Percentiles rank a stretch among this genome's conserved stretches.
These are phyloP conservation scores for Philaethria dido DNA, from an alignment of 2,888 invertebrate species.

Conservation along the genomic window DNA sequence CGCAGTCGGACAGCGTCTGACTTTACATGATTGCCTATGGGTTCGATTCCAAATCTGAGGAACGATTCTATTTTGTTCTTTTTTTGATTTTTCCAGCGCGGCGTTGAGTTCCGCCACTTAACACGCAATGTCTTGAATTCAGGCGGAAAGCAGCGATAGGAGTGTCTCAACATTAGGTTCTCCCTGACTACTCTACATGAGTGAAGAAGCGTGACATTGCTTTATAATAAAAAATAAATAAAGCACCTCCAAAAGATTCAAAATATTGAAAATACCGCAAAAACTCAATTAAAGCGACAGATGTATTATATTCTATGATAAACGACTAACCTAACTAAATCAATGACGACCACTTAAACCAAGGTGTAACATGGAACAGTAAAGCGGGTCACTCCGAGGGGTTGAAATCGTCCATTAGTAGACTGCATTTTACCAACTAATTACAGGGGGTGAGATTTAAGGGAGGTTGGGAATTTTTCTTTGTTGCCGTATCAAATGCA, in stretches of 20 bases:
- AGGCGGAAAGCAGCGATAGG: no score
- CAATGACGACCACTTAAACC: slow-evolving; percentile 47
- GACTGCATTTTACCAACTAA: slow-evolving; percentile 61
- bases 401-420: slow-evolving; percentile 58
- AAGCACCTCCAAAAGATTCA: not conserved
- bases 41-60: no score
- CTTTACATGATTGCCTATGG: no score
- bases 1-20: no score
- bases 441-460: slow-evolving; percentile 51
- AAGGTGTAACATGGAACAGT: slow-evolving; percentile 49
- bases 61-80: no score
- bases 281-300: slow-evolving; percentile 2
- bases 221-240: not conserved
- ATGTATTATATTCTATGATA: slow-evolving; percentile 13
- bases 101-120: no score
- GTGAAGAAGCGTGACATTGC: no score
- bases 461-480: slow-evolving; percentile 43
- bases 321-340: slow-evolving; percentile 36
- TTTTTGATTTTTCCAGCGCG: no score
- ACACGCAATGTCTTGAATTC: no score
- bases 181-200: no score
- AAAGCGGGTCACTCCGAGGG: slow-evolving; percentile 51
- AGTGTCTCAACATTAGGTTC: no score
- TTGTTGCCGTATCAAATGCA: slow-evolving; percentile 40
- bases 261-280: not conserved